Evolutionary conservation across 2,888 invertebrate species (phyloP).

Genomic region (Drosophila bunnanda): DNA sequence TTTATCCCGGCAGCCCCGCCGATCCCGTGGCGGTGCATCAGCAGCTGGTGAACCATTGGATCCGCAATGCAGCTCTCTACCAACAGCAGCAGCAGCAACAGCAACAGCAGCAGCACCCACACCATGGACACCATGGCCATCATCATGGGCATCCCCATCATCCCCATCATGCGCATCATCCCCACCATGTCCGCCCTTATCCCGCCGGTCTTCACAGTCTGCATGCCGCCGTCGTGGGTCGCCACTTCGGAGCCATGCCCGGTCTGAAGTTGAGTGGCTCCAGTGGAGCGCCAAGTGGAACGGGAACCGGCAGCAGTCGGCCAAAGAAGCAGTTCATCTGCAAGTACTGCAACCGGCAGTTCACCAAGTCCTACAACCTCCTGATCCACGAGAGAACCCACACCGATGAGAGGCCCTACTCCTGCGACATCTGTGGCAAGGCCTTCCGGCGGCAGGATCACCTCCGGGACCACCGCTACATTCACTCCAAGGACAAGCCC

Average conservation of each 20-base stretch:
- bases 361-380: conserved; percentile 99
- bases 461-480: conserved; percentile 96
- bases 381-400: conserved; percentile 98
- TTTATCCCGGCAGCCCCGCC: conserved; percentile 81
- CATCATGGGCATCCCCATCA: conserved; percentile 84
- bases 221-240: conserved; percentile 82
- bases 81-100: conserved; percentile 85
- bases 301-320: conserved; percentile 86
- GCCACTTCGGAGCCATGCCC: conserved; percentile 86
- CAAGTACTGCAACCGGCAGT: conserved; percentile 98
- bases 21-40: conserved; percentile 86
- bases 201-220: conserved; percentile 84
- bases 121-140: conserved; percentile 82
- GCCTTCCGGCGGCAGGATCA: conserved; percentile 98
- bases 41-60: conserved; percentile 90
- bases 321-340: conserved; percentile 97
- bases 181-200: conserved; percentile 77
- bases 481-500: conserved; percentile 99
- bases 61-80: conserved; percentile 89
- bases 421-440: conserved; percentile 98
- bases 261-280: conserved; percentile 86
- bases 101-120: conserved; percentile 58
- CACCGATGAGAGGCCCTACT: conserved; percentile 97
- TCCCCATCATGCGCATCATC: conserved; percentile 84
- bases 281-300: conserved; percentile 26